A percentile compares a stretch with the other conserved stretches of the same genome.
Evolutionary conservation across 2,888 invertebrate genomes (phyloP).

Genomic region (Amaurobius ferox): DNA sequence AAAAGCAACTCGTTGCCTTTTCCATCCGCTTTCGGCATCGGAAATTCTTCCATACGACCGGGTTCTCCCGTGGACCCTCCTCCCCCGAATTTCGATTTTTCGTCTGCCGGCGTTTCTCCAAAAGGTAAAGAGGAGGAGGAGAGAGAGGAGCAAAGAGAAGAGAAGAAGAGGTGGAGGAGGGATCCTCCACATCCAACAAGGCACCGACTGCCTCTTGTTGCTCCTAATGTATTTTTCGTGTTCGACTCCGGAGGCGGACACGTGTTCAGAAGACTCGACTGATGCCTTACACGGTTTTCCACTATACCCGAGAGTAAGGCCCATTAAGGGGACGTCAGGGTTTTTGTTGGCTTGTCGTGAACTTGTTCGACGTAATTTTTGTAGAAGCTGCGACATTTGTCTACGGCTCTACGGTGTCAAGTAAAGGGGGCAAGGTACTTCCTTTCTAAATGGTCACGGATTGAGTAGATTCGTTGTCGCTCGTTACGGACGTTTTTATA

Average conservation of each 20-base stretch:
- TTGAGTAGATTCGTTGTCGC: constrained; percentile 63
- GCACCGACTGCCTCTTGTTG: constrained; percentile 61
- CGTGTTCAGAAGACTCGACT: constrained; percentile 68
- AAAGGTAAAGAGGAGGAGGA: not conserved
- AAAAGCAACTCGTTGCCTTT: constrained; percentile 15
- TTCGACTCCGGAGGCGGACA: constrained; percentile 70
- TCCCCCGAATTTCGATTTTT: constrained; percentile 64
- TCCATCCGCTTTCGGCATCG: not conserved
- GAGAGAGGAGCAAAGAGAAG: not conserved
- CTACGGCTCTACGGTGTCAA: constrained; percentile 60
- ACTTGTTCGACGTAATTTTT: constrained; percentile 73
- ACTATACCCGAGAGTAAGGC: constrained; percentile 71
- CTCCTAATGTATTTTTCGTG: constrained; percentile 73
- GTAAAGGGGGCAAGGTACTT: constrained; percentile 20
- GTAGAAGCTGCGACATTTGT: constrained; percentile 73
- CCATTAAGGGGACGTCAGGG: constrained; percentile 69
- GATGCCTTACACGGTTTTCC: constrained; percentile 71
- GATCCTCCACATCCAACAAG: constrained; percentile 23
- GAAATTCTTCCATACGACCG: not conserved
- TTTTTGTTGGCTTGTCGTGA: constrained; percentile 72
- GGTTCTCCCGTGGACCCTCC: not conserved
- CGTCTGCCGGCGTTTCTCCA: constrained; percentile 15
- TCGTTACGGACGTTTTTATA: constrained; percentile 60
- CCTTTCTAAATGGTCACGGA: constrained; percentile 69
- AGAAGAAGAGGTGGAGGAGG: constrained; percentile 32